Evolutionary conservation across 1,140 invertebrate species (phyloP), one percentile per base, ranked within the genome.

Genomic region (Lordiphosa mommai): DNA sequence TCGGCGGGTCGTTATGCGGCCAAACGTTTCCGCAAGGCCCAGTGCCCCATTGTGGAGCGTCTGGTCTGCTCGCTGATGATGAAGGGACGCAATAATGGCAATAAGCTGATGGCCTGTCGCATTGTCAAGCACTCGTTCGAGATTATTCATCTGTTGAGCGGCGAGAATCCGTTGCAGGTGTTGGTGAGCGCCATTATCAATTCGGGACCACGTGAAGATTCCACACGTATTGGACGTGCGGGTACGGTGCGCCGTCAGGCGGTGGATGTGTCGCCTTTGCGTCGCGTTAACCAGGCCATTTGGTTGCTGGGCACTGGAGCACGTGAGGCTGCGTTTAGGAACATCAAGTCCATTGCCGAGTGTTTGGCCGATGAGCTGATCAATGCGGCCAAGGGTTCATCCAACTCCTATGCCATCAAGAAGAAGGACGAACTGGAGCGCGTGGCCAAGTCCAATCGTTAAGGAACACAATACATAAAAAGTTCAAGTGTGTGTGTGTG

Each of bases 391-490:
- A 99, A 99, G 94, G 98, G 98, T 64, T 99, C 98, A 56, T 99
- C 98, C 40, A 99, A 99, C 91, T 99, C 97, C 34, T 99, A 99
- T 89, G 98, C 98, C 63, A 99, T 99, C 90, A 99, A 99, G 92
- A 99, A 99, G 93, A 99, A 99, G 91, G 99, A 99, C 90, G 99
- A 99, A 92, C 92, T 99, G 89, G 99, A 99, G 91, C 96, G 99
- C 93, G 99, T 99, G 70, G 99, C 98, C 88, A 99, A 99, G 91
- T 99, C 98, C 89, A 99, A 99, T 93, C 96, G 98, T 96, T 99
- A 99, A 98, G 82, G 51, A 32, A 44, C 17, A 27, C 32, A 55
- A 44, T 32, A 40, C 52, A 69, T n/a, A 64, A 71, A 53, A 67
- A 63, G 69, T 43, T 44, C 51, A 61, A 33, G 47, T 66, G 55